These are phyloP conservation scores for Phocoena phocoena DNA, from an alignment of 2,113 vertebrate species.

Conservation along the genomic window DNA sequence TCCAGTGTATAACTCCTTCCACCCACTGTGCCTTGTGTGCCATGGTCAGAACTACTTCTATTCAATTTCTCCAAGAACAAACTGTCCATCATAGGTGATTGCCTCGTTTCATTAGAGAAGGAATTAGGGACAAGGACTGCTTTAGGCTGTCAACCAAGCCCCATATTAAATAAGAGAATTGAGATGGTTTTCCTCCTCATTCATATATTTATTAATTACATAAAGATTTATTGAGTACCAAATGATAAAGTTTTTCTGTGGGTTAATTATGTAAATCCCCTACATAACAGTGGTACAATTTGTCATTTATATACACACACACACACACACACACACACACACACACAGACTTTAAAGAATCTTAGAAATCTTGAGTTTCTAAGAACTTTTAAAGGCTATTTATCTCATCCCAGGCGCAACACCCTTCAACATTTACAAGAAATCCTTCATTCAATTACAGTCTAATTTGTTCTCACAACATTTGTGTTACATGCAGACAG, in stretches of 20 bases:
- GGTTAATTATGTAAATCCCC: neutral
- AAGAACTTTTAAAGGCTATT: neutral
- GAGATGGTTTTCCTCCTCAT: neutral
- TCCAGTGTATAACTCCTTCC: neutral
- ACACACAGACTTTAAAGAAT: neutral
- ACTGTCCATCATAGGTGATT: no score
- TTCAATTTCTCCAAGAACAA: neutral
- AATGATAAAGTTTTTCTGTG: neutral
- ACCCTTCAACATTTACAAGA: neutral
- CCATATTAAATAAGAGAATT: neutral
- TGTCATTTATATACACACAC: neutral
- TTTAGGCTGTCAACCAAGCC: neutral
- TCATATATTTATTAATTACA: slow-evolving; percentile 29
- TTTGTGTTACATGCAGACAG: neutral
- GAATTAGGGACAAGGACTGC: neutral
- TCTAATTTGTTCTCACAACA: slow-evolving; percentile 47
- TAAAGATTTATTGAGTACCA: neutral
- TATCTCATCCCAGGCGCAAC: neutral
- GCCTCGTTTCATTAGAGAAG: neutral
- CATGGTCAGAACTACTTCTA: neutral
- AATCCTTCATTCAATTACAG: neutral
- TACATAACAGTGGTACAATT: neutral
- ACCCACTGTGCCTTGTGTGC: neutral
- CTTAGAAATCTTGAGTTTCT: neutral
- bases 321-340: neutral